These are phyloP conservation scores for Cistogaster globosa DNA, from an alignment of 2,888 invertebrate genomes.

Conservation along the genomic window DNA sequence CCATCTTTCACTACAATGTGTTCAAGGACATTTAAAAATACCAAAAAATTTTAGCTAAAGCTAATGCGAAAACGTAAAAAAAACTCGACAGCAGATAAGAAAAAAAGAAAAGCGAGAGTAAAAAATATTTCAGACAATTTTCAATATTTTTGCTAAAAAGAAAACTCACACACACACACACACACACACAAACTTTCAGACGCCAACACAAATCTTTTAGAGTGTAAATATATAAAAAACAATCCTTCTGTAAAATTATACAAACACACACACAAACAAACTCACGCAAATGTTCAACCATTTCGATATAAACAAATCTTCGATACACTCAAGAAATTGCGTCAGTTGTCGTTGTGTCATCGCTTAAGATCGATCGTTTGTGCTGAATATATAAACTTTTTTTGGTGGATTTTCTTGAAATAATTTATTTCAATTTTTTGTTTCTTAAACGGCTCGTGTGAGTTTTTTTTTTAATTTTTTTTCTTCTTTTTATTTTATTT, in stretches of 20 bases:
- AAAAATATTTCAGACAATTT: slow-evolving; percentile 47
- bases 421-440: slow-evolving; percentile 6
- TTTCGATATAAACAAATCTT: slow-evolving; percentile 49
- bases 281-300: slow-evolving; percentile 1
- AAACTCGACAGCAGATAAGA: background rate
- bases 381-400: slow-evolving; percentile 39
- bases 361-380: slow-evolving; percentile 61
- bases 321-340: slow-evolving; percentile 63
- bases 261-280: slow-evolving; percentile 16
- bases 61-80: slow-evolving; percentile 31
- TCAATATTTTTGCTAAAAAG: slow-evolving; percentile 40
- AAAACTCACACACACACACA: background rate
- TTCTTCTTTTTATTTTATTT: background rate
- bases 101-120: background rate
- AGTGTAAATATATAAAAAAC: background rate
- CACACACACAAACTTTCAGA: background rate
- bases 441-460: slow-evolving; percentile 52
- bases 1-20: slow-evolving; percentile 32
- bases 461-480: slow-evolving; percentile 15
- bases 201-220: background rate
- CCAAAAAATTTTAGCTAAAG: slow-evolving; percentile 78
- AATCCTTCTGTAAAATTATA: slow-evolving; percentile 1
- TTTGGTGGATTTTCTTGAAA: slow-evolving; percentile 33
- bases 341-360: slow-evolving; percentile 72
- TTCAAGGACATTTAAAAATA: slow-evolving; percentile 83